Conservation (phyloP, 2,888 invertebrate genomes). For the Melanostoma scalare region DNA sequence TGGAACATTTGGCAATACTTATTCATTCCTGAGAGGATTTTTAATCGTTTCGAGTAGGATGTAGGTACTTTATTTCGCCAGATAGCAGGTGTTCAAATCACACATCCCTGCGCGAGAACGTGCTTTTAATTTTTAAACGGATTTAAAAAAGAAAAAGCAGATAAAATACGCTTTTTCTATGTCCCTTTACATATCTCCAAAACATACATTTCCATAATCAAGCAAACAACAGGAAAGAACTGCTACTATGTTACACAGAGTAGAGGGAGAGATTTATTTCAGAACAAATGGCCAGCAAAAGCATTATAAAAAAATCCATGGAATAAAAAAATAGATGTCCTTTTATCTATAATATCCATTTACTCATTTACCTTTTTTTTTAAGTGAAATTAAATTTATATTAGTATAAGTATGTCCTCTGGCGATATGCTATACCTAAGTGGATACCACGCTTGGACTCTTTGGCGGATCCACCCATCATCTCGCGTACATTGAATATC, state of each 20-base stretch:
- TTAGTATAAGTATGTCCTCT: slow-evolving; percentile 59
- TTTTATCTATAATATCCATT: slow-evolving; percentile 62
- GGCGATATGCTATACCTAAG: slow-evolving; percentile 58
- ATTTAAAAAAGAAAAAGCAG: slow-evolving; percentile 77
- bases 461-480: slow-evolving; percentile 46
- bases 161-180: slow-evolving; percentile 77
- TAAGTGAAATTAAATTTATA: slow-evolving; percentile 51
- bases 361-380: slow-evolving; percentile 34
- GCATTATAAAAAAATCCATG: slow-evolving; percentile 14
- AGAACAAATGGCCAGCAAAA: background rate
- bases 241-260: background rate
- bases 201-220: slow-evolving; percentile 32
- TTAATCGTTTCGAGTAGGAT: slow-evolving; percentile 5
- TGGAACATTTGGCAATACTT: too few species aligned
- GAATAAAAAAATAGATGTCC: slow-evolving; percentile 44
- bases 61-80: background rate
- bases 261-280: slow-evolving; percentile 46
- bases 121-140: slow-evolving; percentile 80
- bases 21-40: background rate
- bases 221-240: slow-evolving; percentile 29
- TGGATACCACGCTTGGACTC: slow-evolving; percentile 41
- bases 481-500: slow-evolving; percentile 45
- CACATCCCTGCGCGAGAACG: slow-evolving; percentile 74
- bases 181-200: slow-evolving; percentile 25
- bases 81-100: slow-evolving; percentile 34